phyloP scores from a whole-genome alignment of 53 echinoderm and acorn worm species.

The Henricia sp. region DNA sequence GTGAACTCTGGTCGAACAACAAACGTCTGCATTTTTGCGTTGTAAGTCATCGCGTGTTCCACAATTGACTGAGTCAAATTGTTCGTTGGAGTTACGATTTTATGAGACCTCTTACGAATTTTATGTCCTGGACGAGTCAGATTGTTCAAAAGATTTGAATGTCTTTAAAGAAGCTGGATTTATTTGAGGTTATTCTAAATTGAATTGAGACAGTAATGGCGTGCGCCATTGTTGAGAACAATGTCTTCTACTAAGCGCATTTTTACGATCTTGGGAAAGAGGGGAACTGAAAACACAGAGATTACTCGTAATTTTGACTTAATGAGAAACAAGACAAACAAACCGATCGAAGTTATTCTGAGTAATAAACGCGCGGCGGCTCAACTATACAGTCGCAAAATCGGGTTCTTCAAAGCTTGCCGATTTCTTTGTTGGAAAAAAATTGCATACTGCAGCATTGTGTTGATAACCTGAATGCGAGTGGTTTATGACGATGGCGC shows the following conservation, averaged over 20 bases:
- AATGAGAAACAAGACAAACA: not conserved
- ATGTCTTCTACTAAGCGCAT: constrained; percentile 32
- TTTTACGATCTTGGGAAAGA: constrained; percentile 31
- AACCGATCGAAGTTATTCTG: not conserved
- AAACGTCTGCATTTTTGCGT: too few species aligned
- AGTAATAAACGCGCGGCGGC: too few species aligned
- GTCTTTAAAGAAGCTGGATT: too few species aligned
- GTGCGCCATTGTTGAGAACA: constrained; percentile 23
- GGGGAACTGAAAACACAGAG: constrained; percentile 2
- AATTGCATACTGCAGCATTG: not conserved
- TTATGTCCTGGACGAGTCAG: too few species aligned
- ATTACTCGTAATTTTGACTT: constrained; percentile 31
- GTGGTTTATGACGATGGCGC: constrained; percentile 53
- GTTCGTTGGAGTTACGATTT: too few species aligned
- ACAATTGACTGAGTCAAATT: too few species aligned
- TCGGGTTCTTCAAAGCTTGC: not conserved
- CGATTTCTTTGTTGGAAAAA: constrained; percentile 15
- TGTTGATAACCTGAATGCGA: constrained; percentile 17
- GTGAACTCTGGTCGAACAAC: too few species aligned
- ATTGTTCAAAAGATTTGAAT: too few species aligned
- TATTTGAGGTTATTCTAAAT: too few species aligned
- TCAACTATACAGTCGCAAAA: not conserved
- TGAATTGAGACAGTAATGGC: not conserved
- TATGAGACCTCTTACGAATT: too few species aligned
- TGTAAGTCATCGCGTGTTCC: too few species aligned